Conservation (phyloP, 2,113 vertebrate species). For the Aphyosemion australe region DNA sequence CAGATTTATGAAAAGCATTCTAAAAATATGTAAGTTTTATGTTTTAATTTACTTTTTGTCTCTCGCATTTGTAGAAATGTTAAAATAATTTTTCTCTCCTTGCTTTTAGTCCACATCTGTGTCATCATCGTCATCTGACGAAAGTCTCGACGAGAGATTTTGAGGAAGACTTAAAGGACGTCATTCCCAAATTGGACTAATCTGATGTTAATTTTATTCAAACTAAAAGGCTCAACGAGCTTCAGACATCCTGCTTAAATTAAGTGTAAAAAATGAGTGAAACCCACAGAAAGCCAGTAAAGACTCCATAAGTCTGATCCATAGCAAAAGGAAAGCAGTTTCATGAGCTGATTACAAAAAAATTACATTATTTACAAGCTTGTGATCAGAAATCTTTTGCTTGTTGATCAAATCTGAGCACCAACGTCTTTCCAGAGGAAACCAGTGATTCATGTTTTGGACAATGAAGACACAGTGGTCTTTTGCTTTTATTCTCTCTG, state of each 20-base stretch:
- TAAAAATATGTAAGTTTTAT: too few species aligned
- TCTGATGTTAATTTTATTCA: slow-evolving; percentile 16
- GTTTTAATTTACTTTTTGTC: too few species aligned
- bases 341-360: slow-evolving; percentile 12
- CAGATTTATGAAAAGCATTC: too few species aligned
- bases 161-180: slow-evolving; percentile 47
- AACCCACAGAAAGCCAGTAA: neutral
- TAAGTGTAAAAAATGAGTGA: neutral
- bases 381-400: neutral
- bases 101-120: slow-evolving; percentile 64
- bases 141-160: slow-evolving; percentile 62
- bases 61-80: too few species aligned
- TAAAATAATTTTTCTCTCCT: neutral
- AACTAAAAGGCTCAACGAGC: slow-evolving; percentile 7
- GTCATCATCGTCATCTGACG: slow-evolving; percentile 59
- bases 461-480: neutral
- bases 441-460: neutral
- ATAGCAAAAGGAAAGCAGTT: neutral
- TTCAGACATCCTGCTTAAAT: slow-evolving; percentile 13
- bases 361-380: neutral
- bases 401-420: slow-evolving; percentile 6
- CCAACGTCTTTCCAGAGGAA: neutral
- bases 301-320: slow-evolving; percentile 8
- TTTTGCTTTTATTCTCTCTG: neutral
- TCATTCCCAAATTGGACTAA: neutral